phyloP scores from a whole-genome alignment of 1,140 invertebrate species.

The Bombus turneri region DNA sequence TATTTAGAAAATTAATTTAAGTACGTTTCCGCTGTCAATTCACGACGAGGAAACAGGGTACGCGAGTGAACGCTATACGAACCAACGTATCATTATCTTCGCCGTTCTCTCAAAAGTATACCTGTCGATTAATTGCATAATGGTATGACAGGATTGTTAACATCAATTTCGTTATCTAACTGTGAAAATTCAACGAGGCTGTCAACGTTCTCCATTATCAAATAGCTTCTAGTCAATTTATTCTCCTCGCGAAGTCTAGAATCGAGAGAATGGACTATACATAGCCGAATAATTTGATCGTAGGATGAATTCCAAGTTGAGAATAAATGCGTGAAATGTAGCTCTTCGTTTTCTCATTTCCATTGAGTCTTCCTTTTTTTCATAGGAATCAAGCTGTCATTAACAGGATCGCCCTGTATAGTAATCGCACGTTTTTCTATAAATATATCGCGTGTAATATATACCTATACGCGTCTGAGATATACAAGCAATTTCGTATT shows the following conservation, averaged over 20 bases:
- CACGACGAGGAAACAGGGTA: too few relatives aligned
- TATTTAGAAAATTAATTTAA: not conserved
- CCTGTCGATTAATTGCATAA: not conserved
- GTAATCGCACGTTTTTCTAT: not conserved
- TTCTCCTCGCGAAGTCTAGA: not conserved
- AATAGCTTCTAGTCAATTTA: not conserved
- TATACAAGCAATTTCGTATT: not conserved
- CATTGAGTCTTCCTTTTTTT: not conserved
- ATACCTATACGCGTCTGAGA: not conserved
- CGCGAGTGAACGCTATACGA: not conserved
- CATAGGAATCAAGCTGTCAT: not conserved
- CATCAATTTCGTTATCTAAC: not conserved
- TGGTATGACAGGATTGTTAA: not conserved
- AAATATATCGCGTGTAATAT: not conserved
- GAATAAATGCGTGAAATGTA: not conserved
- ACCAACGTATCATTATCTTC: not conserved
- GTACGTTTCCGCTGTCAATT: not conserved
- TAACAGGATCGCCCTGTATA: not conserved
- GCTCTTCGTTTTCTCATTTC: not conserved
- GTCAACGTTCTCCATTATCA: not conserved
- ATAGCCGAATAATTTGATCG: not conserved
- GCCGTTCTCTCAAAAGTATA: not conserved
- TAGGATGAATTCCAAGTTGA: not conserved
- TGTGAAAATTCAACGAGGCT: not conserved
- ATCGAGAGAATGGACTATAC: not conserved